Evolutionary conservation across 2,888 invertebrate species (phyloP).

Genomic region (Abrostola triplasia): DNA sequence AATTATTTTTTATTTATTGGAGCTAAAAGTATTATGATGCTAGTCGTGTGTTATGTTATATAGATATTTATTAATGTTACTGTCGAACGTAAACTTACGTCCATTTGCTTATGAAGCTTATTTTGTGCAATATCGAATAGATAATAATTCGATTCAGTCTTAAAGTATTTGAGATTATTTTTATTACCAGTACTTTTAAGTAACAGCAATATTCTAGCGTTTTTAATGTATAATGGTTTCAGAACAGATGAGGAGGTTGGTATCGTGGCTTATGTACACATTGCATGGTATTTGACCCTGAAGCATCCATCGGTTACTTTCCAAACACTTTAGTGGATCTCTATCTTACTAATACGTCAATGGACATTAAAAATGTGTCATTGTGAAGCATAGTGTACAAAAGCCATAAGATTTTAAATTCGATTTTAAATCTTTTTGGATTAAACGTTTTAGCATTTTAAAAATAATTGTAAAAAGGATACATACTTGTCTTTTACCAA

Average conservation of each 20-base stretch:
- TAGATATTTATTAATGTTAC: conserved; percentile 57
- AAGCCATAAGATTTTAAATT: conserved; percentile 33
- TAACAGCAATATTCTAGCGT: conserved; percentile 38
- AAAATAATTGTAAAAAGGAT: conserved; percentile 24
- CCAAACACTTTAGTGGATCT: not conserved
- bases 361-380: not conserved
- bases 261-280: conserved; percentile 7
- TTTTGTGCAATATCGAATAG: conserved; percentile 70
- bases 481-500: conserved; percentile 28
- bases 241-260: conserved; percentile 19
- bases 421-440: conserved; percentile 49
- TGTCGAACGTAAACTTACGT: conserved; percentile 68
- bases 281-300: not conserved
- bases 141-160: conserved; percentile 38
- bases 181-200: conserved; percentile 39
- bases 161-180: conserved; percentile 48
- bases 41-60: conserved; percentile 78
- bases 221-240: conserved; percentile 30
- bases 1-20: conserved; percentile 64
- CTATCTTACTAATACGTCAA: not conserved
- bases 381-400: conserved; percentile 9
- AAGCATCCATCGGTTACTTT: conserved; percentile 8
- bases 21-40: conserved; percentile 84
- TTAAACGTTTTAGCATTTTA: conserved; percentile 36
- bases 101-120: conserved; percentile 79